Base-by-base conservation (phyloP, 2,797 vertebrate species). In the Betta splendens region DNA sequence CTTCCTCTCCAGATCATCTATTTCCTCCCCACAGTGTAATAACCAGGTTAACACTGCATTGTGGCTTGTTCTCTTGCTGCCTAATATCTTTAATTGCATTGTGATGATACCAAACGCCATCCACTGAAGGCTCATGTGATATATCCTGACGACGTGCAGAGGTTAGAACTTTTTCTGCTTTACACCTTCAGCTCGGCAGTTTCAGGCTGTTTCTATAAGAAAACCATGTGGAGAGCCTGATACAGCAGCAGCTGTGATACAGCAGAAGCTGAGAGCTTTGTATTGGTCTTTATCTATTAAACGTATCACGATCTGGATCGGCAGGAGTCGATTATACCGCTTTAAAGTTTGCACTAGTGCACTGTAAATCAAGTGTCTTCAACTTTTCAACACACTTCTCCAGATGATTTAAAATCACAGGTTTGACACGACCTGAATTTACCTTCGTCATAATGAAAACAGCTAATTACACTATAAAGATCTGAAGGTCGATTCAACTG, bases 31-130 rank as follows among this genome's bases (percentile, higher is more conserved):
- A 43, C 55, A 60, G 68, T 3, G 43, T 70, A 67, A 79, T 81
- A 82, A 84, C 71, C 47, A 75, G 65, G 75, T 88, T 85, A 87
- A 40, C 73, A 42, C 64, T 69, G 71, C 80, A 81, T 78, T 69
- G 75, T 62, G 67, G 79, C 73, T 73, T 73, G 75, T 77, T 73
- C 69, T 68, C 63, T 61, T 64, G 68, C 61, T 35, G 61, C 42
- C 49, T 83, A 67, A 79, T 77, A 81, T 69, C 76, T 81, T 54
- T 84, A 75, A 84, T 85, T 77, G 65, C 64, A 67, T 56, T 67
- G 49, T 79, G 79, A 83, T 66, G 61, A 63, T 70, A 77, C 86
- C 67, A 81, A 64, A 77, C 64, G 69, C 68, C 62, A 68, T 80
- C 71, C 57, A 51, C 57, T 57, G 69, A 8, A 36, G 53, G 42